These are phyloP conservation scores for Alitta virens DNA, from an alignment of 2,888 invertebrate species.

Conservation along the genomic window DNA sequence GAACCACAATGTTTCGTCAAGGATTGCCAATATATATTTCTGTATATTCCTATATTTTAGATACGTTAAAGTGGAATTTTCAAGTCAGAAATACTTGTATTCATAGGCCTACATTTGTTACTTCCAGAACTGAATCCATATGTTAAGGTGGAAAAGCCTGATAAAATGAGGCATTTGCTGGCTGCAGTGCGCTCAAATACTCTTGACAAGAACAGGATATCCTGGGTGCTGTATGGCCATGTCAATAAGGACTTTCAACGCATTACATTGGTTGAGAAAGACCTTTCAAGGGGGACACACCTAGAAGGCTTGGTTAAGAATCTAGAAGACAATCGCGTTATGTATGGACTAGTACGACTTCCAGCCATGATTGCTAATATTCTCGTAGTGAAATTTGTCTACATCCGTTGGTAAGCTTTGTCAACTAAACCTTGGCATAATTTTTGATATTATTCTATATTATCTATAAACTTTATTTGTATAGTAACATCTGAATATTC, in stretches of 20 bases:
- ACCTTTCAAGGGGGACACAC: conserved; percentile 14
- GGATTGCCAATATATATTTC: too few species aligned
- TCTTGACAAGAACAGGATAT: conserved; percentile 22
- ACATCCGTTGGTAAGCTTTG: conserved; percentile 49
- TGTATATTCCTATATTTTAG: too few species aligned
- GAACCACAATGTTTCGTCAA: too few species aligned
- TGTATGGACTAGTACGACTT: conserved; percentile 50
- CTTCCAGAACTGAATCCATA: conserved; percentile 17
- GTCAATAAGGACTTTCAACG: conserved; percentile 42
- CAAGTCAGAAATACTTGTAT: too few species aligned
- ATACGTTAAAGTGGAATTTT: too few species aligned
- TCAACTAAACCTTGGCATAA: too few species aligned
- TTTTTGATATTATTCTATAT: too few species aligned
- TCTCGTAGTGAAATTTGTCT: conserved; percentile 52
- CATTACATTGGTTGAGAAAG: conserved; percentile 34
- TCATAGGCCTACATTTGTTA: too few species aligned
- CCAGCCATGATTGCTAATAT: conserved; percentile 51
- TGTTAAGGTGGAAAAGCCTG: conserved; percentile 37
- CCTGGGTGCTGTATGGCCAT: conserved; percentile 47
- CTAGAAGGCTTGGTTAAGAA: conserved; percentile 20
- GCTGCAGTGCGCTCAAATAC: conserved; percentile 37
- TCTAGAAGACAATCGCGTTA: conserved; percentile 31
- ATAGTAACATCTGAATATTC: too few species aligned
- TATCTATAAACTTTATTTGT: too few species aligned
- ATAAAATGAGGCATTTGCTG: conserved; percentile 36